Evolutionary conservation across 2,113 vertebrate genomes (phyloP), one percentile per base, ranked within the genome.

Genomic region (Megaleporinus macrocephalus): DNA sequence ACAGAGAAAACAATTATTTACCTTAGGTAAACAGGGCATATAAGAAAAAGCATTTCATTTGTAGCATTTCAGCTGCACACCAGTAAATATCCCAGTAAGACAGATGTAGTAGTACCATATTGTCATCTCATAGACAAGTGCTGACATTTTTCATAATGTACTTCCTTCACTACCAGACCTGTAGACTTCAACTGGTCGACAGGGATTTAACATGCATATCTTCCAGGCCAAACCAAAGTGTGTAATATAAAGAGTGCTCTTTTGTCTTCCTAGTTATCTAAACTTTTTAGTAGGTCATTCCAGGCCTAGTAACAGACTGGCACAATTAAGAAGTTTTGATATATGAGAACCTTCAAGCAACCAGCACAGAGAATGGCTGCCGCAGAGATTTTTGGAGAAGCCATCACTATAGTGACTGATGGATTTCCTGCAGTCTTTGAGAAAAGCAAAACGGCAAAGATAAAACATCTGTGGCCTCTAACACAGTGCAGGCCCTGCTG

Each of bases 341-440:
- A 36, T 36, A 33, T 33, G 33, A 36, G 16, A 68, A 36, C 4
- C 0, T 36, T 36, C 18, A 22, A 68, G 27, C 62, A 30, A 27
- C 62, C 26, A 65, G 30, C 3, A 11, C 65, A 68, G 65, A 68
- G 65, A 36, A 55, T 26, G 16, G 63, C 41, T 47, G 53, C 62
- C 29, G 7, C 11, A 66, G 11, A 79, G 5, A n/a, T 76, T 55
- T 83, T 79, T 49, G 73, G 53, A 75, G 14, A 49, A 73, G 71
- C 44, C 20, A 24, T 65, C n/a, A 36, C 15, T 57, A n/a, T n/a
- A 30, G 51, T 84, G 51, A 85, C 83, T 73, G 27, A 80, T 61
- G 73, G 55, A 77, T 66, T 83, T 82, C 77, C 78, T 24, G 62
- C 33, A 55, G 78, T 53, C 57, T 82, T 51, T 72, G n/a, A 76